A percentile compares a stretch with the other conserved stretches of the same genome.
Evolutionary conservation across 2,113 vertebrate genomes (phyloP).

Genomic region (Megaleporinus macrocephalus): DNA sequence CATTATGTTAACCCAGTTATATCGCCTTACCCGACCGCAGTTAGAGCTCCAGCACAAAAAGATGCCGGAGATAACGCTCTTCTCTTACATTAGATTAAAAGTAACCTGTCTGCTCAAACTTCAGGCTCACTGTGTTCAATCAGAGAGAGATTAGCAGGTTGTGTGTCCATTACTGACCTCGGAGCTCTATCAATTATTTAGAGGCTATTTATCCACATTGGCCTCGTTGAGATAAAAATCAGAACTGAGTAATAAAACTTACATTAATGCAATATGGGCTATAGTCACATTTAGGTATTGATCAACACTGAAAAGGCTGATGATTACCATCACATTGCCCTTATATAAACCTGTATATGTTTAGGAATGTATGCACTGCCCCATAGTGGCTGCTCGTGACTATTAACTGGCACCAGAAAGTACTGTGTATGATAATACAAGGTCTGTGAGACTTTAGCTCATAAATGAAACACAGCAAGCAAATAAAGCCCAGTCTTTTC

Average conservation of each 20-base stretch:
- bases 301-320: neutral
- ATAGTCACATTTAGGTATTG: neutral
- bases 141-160: neutral
- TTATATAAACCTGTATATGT: neutral
- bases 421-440: neutral
- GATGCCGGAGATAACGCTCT: conserved; percentile 27
- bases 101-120: conserved; percentile 19
- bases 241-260: neutral
- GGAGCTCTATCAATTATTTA: conserved; percentile 26
- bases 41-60: conserved; percentile 28
- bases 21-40: conserved; percentile 50
- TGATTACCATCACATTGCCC: neutral
- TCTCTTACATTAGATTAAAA: conserved; percentile 22
- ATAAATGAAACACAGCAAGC: neutral
- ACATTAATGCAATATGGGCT: neutral
- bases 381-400: conserved; percentile 20
- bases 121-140: conserved; percentile 15
- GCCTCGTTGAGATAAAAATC: conserved; percentile 13
- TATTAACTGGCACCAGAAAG: neutral
- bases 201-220: neutral
- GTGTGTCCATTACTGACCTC: conserved; percentile 1
- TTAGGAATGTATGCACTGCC: conserved; percentile 26
- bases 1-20: conserved; percentile 61
- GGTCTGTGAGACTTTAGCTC: neutral
- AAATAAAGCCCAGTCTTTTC: neutral